These are phyloP conservation scores for Drosophila quinaria DNA, from an alignment of 2,888 invertebrate species.

Conservation along the genomic window DNA sequence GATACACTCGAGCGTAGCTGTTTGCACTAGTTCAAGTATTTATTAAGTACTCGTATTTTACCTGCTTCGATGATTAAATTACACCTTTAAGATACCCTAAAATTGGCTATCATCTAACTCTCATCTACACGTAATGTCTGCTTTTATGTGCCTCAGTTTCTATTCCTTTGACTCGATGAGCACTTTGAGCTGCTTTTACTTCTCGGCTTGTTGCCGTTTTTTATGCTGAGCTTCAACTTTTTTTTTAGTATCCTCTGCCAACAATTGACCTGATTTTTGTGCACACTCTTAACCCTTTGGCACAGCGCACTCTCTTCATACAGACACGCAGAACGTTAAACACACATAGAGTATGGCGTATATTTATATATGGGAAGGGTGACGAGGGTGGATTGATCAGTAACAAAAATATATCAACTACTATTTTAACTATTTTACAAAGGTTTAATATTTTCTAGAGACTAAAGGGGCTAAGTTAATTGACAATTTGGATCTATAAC, in stretches of 20 bases:
- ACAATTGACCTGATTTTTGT: constrained; percentile 80
- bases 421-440: too few relatives aligned
- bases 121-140: constrained; percentile 6
- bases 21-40: not conserved
- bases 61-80: constrained; percentile 23
- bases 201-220: constrained; percentile 39
- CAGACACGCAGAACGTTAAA: constrained; percentile 32
- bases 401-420: not conserved
- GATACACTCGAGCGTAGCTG: not conserved
- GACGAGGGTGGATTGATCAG: constrained; percentile 28
- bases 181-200: constrained; percentile 14
- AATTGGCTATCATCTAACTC: constrained; percentile 10
- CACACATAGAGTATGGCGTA: constrained; percentile 5
- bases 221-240: constrained; percentile 45
- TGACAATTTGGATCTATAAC: too few relatives aligned
- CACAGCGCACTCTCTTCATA: constrained; percentile 31
- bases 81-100: not conserved
- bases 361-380: not conserved
- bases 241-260: constrained; percentile 60
- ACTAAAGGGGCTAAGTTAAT: too few relatives aligned
- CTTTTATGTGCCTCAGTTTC: constrained; percentile 36
- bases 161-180: constrained; percentile 23
- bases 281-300: constrained; percentile 78
- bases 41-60: not conserved
- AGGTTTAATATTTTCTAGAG: too few relatives aligned